These are phyloP conservation scores for Microplitis manilae DNA, from an alignment of 2,888 invertebrate species.

Conservation along the genomic window DNA sequence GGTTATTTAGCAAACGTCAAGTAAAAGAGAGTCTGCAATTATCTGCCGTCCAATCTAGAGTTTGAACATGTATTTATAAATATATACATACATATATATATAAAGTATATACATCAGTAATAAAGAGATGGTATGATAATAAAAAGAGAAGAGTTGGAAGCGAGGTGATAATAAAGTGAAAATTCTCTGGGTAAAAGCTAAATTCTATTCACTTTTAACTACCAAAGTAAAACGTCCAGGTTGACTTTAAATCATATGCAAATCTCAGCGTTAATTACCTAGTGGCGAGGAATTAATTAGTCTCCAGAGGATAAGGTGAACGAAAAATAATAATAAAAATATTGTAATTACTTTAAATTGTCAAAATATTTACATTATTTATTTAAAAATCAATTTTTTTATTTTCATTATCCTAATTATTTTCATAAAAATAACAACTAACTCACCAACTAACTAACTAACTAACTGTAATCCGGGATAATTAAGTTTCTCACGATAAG, in stretches of 20 bases:
- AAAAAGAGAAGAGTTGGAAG: background rate
- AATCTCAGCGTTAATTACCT: slow-evolving; percentile 62
- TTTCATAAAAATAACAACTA: background rate
- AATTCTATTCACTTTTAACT: slow-evolving; percentile 32
- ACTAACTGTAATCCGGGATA: background rate
- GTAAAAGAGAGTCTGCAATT: background rate
- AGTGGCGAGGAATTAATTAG: slow-evolving; percentile 61
- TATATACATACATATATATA: background rate
- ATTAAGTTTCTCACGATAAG: slow-evolving; percentile 1
- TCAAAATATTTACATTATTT: background rate
- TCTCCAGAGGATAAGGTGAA: slow-evolving; percentile 34
- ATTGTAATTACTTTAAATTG: background rate
- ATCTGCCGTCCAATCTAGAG: background rate
- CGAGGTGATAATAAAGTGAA: slow-evolving; percentile 7
- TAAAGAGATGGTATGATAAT: background rate
- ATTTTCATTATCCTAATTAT: background rate
- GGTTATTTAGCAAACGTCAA: background rate
- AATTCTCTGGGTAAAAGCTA: slow-evolving; percentile 44
- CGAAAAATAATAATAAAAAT: slow-evolving; percentile 14
- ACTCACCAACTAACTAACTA: background rate
- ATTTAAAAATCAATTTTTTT: background rate
- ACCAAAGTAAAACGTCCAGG: slow-evolving; percentile 41
- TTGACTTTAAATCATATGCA: slow-evolving; percentile 65
- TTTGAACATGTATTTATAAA: slow-evolving; percentile 7
- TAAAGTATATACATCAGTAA: background rate